Evolutionary conservation across 2,888 invertebrate species (phyloP), one percentile per base, ranked within the genome.

Genomic region (Epistrophe eligans): DNA sequence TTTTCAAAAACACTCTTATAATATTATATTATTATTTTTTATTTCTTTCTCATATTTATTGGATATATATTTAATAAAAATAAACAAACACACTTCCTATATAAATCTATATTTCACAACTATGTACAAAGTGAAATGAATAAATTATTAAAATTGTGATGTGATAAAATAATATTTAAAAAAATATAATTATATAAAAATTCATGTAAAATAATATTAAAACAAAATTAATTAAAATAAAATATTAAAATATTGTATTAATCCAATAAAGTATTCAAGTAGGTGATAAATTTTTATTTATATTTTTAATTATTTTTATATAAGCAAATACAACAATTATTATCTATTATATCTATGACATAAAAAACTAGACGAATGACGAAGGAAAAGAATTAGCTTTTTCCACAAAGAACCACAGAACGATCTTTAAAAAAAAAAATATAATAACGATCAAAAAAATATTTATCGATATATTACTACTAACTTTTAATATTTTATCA

Each of bases 391-490:
- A 62, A 15, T 38, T 9, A 38, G 77, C 24, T 62, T 67, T 60
- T 73, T 70, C 66, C 67, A 79, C 67, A 52, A 64, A 24, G 24
- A 35, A 60, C 58, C 43, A 60, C 28, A 52, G 13, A 32, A 74
- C 79, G 79, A 84, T 64, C 43, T n/a, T 62, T 15, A 60, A 40
- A 48, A 48, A 19, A 28, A n/a, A 70, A 17, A 28, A 55, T 60
- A 50, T 60, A 24, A 24, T 48, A 67, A 73, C 55, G 70, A 84
- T 50, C 57, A 79, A 76, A 84, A 74, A 2, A 79, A 71, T 6
- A 40, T 74, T 74, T 84, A 84, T 84, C 84, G 84, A 79, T 84
- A 79, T 74, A 84, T 74, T 84, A 79, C 74, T 83, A 62, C 38
- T n/a, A 10, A 57, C 11, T 71, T 45, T 81, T 84, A 79, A 79